Evolutionary conservation across 2,888 invertebrate genomes (phyloP).

Genomic region (Spodoptera picta): DNA sequence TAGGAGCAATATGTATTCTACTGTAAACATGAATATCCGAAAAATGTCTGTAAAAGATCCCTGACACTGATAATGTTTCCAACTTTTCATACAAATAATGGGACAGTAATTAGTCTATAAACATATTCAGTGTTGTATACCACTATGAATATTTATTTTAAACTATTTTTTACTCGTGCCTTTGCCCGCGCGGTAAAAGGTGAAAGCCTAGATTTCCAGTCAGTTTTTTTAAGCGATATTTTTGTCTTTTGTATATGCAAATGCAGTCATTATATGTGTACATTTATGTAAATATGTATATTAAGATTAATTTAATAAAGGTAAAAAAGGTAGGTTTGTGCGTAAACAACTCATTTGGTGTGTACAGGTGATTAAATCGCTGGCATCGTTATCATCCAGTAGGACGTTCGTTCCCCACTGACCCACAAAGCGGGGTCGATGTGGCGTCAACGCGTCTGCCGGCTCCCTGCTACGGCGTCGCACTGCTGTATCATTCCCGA

Average conservation of each 20-base stretch:
- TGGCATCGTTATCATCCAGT: slow-evolving; percentile 28
- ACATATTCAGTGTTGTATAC: too few species aligned
- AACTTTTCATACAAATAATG: too few species aligned
- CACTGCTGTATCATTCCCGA: slow-evolving; percentile 76
- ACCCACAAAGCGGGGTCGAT: slow-evolving; percentile 50
- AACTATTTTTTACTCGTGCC: too few species aligned
- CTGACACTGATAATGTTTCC: slow-evolving; percentile 13
- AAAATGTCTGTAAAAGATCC: background rate
- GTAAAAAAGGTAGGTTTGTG: slow-evolving; percentile 2
- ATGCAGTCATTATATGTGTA: slow-evolving; percentile 19
- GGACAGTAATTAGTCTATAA: too few species aligned
- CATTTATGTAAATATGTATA: slow-evolving; percentile 6
- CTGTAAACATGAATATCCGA: slow-evolving; percentile 11
- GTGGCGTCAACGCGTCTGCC: slow-evolving; percentile 65
- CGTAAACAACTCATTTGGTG: slow-evolving; percentile 11
- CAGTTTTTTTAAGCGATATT: too few species aligned
- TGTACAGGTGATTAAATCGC: slow-evolving; percentile 32
- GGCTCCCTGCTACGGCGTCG: slow-evolving; percentile 63
- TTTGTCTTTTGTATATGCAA: slow-evolving; percentile 1
- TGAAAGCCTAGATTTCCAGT: too few species aligned
- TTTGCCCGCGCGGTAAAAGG: too few species aligned
- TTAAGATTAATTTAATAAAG: slow-evolving; percentile 9
- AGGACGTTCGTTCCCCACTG: slow-evolving; percentile 43
- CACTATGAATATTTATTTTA: too few species aligned
- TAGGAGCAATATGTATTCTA: background rate